phyloP scores from a whole-genome alignment of 2,888 invertebrate genomes.

The Tillus elongatus region DNA sequence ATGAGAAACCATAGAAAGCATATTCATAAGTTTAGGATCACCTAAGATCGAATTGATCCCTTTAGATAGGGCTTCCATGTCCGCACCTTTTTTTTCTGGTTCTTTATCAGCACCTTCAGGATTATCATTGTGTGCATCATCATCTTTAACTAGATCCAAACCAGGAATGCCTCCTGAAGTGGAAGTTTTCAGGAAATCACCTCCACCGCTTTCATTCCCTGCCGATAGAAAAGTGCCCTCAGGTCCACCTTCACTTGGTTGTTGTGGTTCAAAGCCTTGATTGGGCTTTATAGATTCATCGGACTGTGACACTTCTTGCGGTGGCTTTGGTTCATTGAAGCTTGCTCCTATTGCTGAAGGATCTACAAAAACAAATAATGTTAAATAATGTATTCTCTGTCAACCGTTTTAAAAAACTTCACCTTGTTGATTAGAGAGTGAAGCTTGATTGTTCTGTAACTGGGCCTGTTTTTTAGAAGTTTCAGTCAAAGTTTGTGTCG shows the following conservation, averaged over 20 bases:
- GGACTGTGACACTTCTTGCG: too few relatives aligned
- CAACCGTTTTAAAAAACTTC: too few relatives aligned
- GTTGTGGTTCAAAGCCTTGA: background rate
- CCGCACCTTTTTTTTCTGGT: constrained; percentile 35
- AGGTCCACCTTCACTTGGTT: background rate
- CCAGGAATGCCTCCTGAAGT: constrained; percentile 58
- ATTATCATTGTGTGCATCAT: constrained; percentile 19
- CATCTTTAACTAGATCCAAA: constrained; percentile 56
- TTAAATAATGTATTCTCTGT: too few relatives aligned
- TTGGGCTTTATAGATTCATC: too few relatives aligned
- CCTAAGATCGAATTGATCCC: constrained; percentile 54
- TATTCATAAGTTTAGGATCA: constrained; percentile 54
- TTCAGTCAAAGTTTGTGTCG: too few relatives aligned
- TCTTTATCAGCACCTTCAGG: constrained; percentile 16
- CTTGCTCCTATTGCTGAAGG: too few relatives aligned
- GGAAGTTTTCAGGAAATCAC: constrained; percentile 21
- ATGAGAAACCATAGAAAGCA: constrained; percentile 44
- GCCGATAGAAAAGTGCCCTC: constrained; percentile 10
- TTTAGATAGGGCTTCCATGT: constrained; percentile 52
- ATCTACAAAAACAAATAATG: too few relatives aligned
- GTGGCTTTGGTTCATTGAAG: too few relatives aligned
- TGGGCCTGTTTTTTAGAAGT: too few relatives aligned
- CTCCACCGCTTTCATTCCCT: constrained; percentile 14
- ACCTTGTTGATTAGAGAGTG: too few relatives aligned
- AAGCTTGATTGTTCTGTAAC: too few relatives aligned